These are phyloP conservation scores for Vulpes vulpes DNA, from an alignment of 2,113 vertebrate species.

Conservation along the genomic window DNA sequence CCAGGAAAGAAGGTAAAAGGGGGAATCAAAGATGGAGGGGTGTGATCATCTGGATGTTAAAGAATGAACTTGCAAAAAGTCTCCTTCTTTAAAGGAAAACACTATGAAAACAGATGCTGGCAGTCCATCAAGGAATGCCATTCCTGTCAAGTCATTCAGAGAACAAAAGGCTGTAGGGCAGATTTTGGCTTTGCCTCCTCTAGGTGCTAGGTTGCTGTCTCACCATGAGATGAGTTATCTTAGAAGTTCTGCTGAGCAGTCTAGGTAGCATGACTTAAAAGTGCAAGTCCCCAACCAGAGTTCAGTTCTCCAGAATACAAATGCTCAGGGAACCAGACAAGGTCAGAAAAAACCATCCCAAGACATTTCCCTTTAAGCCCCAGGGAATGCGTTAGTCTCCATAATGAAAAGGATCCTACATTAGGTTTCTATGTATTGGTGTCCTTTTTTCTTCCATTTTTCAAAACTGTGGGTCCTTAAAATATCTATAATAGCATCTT, in stretches of 20 bases:
- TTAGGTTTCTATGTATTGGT: background rate
- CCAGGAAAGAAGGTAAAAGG: background rate
- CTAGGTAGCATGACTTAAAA: conserved; percentile 35
- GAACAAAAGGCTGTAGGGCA: conserved; percentile 46
- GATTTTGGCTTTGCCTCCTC: conserved; percentile 55
- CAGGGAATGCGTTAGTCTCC: background rate
- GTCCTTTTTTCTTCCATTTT: background rate
- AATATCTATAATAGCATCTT: conserved; percentile 1
- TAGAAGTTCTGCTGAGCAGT: conserved; percentile 72
- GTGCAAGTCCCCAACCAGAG: conserved; percentile 52
- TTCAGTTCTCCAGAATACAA: conserved; percentile 64
- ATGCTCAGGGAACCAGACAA: background rate
- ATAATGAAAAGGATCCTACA: conserved; percentile 25
- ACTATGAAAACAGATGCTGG: background rate
- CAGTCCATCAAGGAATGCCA: background rate
- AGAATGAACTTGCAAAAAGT: background rate
- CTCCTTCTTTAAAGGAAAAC: conserved; percentile 1
- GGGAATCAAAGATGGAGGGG: no score
- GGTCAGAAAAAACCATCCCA: background rate
- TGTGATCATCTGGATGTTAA: background rate
- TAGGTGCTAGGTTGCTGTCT: conserved; percentile 55
- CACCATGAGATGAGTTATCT: conserved; percentile 29
- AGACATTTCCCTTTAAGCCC: background rate
- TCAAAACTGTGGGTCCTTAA: background rate
- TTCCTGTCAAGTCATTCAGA: conserved; percentile 59